These are phyloP conservation scores for Cheilosia grossa DNA, from an alignment of 2,888 invertebrate species.

Conservation along the genomic window DNA sequence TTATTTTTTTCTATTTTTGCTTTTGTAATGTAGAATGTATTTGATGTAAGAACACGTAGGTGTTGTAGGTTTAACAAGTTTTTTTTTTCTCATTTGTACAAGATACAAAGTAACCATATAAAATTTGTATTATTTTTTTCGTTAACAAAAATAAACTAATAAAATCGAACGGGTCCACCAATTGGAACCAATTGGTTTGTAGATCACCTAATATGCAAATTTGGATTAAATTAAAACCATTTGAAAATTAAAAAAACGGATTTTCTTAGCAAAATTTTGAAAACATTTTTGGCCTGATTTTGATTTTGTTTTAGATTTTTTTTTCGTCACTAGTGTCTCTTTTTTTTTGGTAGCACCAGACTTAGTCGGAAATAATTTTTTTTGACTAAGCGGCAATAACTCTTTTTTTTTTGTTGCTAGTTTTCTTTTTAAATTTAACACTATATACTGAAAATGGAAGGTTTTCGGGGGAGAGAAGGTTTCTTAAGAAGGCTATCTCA, in stretches of 20 bases:
- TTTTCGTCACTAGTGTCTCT: slow-evolving; percentile 84
- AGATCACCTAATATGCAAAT: slow-evolving; percentile 58
- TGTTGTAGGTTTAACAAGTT: slow-evolving; percentile 59
- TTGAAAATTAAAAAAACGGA: slow-evolving; percentile 52
- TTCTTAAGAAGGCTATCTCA: slow-evolving; percentile 52
- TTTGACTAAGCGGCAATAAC: slow-evolving; percentile 64
- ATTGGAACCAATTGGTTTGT: slow-evolving; percentile 78
- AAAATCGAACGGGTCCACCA: slow-evolving; percentile 79
- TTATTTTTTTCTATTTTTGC: slow-evolving; percentile 32
- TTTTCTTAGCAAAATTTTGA: slow-evolving; percentile 76
- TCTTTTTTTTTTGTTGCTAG: slow-evolving; percentile 47
- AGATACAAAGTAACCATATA: slow-evolving; percentile 61
- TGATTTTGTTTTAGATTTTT: slow-evolving; percentile 76
- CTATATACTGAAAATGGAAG: slow-evolving; percentile 66
- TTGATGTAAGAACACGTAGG: slow-evolving; percentile 65
- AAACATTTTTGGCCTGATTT: slow-evolving; percentile 83
- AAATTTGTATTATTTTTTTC: slow-evolving; percentile 28
- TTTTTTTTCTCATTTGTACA: slow-evolving; percentile 64
- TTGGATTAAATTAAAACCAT: slow-evolving; percentile 61
- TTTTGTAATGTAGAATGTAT: slow-evolving; percentile 63
- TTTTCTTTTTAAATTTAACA: slow-evolving; percentile 58
- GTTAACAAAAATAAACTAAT: slow-evolving; percentile 59
- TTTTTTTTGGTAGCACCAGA: slow-evolving; percentile 77
- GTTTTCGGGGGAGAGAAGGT: slow-evolving; percentile 33
- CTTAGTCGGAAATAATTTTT: slow-evolving; percentile 67